These are phyloP conservation scores for Zaprionus kolodkinae DNA, from an alignment of 1,140 invertebrate species.

Conservation along the genomic window DNA sequence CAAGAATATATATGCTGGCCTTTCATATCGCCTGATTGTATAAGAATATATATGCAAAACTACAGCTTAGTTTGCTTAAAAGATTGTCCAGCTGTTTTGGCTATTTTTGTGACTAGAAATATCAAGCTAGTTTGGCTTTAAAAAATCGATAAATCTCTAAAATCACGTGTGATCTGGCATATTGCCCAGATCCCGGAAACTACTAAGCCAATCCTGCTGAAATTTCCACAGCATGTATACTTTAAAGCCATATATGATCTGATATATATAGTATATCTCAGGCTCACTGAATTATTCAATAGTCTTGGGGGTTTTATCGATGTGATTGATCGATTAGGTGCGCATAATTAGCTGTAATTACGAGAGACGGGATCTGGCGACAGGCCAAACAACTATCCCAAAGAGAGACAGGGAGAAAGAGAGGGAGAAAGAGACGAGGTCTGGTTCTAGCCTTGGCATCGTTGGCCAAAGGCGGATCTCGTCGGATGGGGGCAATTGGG, in stretches of 20 bases:
- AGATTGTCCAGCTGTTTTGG: no score
- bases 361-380: background rate
- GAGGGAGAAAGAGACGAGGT: background rate
- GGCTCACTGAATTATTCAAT: background rate
- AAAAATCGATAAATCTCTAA: no score
- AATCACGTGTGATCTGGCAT: no score
- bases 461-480: conserved; percentile 67
- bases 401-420: background rate
- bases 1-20: no score
- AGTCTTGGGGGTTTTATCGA: background rate
- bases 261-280: background rate
- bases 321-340: conserved; percentile 26
- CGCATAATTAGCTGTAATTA: conserved; percentile 31
- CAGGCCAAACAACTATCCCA: conserved; percentile 9
- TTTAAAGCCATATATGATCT: background rate
- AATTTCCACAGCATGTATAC: background rate
- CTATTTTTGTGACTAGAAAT: no score
- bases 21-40: no score
- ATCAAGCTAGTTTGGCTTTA: no score
- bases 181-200: no score
- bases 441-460: conserved; percentile 72
- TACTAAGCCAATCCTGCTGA: no score
- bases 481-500: conserved; percentile 64
- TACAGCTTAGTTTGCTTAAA: no score
- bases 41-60: no score